Evolutionary conservation across 2,797 vertebrate genomes (phyloP), one percentile per base, ranked within the genome.

Genomic region (Pangasius sanitwongsei): DNA sequence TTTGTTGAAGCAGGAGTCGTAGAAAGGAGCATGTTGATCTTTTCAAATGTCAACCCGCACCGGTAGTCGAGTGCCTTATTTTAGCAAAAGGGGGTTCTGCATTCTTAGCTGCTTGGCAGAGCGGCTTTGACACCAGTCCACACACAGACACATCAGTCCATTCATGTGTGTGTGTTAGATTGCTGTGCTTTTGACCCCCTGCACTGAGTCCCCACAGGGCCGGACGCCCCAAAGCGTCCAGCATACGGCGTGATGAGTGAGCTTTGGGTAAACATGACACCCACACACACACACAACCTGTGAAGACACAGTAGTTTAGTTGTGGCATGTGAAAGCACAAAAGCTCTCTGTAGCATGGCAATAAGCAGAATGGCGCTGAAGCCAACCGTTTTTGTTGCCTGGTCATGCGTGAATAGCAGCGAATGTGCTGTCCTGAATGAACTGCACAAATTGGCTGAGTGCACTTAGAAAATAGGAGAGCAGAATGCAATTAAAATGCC

Each of bases 1-100:
- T 90, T 94, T 93, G 92, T 92, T 91, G 91, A 93, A 92, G 93
- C 93, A 91, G 93, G 93, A 92, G 90, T 92, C 37, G n/a, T 91
- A 88, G 89, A 92, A 92, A 84, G 69, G 92, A 92, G 92, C 92
- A 87, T 92, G 94, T 93, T 95, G 95, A 95, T 95, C 93, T 95
- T 95, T 94, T 89, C 57, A 95, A 95, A 95, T 95, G 95, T 94
- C 95, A 96, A 81, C 87, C 91, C 92, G 87, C 86, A 86, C 93
- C 91, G 89, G 88, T 93, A 83, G 86, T 88, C 86, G 86, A 87
- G 78, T 67, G 41, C 25, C 57, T 91, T 82, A 92, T 92, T 91
- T 91, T 87, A 70, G 82, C 83, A 23, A 88, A 83, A 50, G 28
- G 41, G 6, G 84, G 72, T 53, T 37, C 87, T 83, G 34, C 67